Percentiles rank a stretch among this genome's conserved stretches.
Evolutionary conservation across 2,888 invertebrate genomes (phyloP).

Genomic region (Latheticus oryzae): DNA sequence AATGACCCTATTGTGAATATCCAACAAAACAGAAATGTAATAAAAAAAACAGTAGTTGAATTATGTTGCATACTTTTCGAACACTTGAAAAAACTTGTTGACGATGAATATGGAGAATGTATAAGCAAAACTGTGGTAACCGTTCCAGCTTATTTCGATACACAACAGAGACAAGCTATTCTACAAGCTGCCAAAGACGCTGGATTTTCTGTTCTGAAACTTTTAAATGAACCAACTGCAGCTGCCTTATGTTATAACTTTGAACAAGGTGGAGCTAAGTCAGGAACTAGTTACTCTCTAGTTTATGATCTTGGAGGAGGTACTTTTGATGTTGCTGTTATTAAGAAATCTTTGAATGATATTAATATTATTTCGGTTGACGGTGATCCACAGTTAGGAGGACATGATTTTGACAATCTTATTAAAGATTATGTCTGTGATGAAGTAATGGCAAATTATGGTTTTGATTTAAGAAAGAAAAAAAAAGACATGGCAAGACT

Average conservation of each 20-base stretch:
- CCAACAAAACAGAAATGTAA: background rate
- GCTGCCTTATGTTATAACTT: constrained; percentile 25
- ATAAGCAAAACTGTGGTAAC: constrained; percentile 36
- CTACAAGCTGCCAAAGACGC: constrained; percentile 26
- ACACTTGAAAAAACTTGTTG: constrained; percentile 30
- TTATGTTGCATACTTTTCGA: constrained; percentile 6
- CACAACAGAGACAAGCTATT: constrained; percentile 25
- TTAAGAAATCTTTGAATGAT: constrained; percentile 16
- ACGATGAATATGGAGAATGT: no score
- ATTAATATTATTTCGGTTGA: constrained; percentile 46
- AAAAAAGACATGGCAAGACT: constrained; percentile 36
- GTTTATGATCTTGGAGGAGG: constrained; percentile 53
- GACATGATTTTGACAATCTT: constrained; percentile 50
- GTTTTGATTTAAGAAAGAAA: constrained; percentile 7
- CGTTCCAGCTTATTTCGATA: constrained; percentile 39
- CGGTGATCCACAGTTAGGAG: constrained; percentile 53
- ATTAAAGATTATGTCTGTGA: constrained; percentile 43
- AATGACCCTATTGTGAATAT: constrained; percentile 44
- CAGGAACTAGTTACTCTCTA: constrained; percentile 40
- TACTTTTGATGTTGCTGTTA: constrained; percentile 52
- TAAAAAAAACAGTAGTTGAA: constrained; percentile 2
- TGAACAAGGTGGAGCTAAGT: constrained; percentile 11
- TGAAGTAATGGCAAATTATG: constrained; percentile 36
- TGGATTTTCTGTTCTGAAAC: constrained; percentile 32
- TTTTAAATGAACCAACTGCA: constrained; percentile 35